phyloP scores from a whole-genome alignment of 2,888 invertebrate species.

The Caenorhabditis doughertyi region DNA sequence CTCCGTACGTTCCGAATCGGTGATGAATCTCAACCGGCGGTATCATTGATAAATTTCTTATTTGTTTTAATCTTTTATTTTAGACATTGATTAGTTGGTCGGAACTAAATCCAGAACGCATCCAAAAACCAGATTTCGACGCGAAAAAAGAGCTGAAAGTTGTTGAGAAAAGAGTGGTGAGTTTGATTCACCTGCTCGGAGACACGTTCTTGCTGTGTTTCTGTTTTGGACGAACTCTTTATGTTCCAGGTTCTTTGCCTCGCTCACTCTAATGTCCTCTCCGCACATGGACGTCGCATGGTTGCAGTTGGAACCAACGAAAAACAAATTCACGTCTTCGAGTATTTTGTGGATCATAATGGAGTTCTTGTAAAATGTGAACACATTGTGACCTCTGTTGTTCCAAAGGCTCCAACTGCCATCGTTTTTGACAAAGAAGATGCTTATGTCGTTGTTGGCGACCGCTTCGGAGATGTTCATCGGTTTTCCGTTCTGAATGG shows the following conservation, averaged over 20 bases:
- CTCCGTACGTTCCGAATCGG: constrained; percentile 19
- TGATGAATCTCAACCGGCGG: background rate
- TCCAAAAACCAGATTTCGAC: constrained; percentile 34
- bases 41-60: background rate
- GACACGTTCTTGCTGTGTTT: background rate
- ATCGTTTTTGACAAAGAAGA: constrained; percentile 65
- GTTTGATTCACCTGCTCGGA: background rate
- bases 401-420: constrained; percentile 72
- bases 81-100: constrained; percentile 25
- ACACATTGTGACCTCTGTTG: constrained; percentile 36
- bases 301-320: constrained; percentile 68
- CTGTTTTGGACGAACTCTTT: too few relatives aligned
- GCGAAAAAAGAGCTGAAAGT: constrained; percentile 36
- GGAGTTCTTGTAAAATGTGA: constrained; percentile 3
- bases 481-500: constrained; percentile 54
- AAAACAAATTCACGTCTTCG: constrained; percentile 66
- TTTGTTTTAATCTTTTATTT: background rate
- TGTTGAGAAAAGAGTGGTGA: constrained; percentile 31
- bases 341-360: constrained; percentile 34
- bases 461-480: constrained; percentile 71
- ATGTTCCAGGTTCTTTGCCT: constrained; percentile 64
- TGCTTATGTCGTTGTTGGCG: constrained; percentile 63
- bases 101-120: constrained; percentile 24
- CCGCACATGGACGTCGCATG: constrained; percentile 23
- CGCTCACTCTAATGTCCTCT: constrained; percentile 35